Evolutionary conservation across 2,888 invertebrate species (phyloP).

Genomic region (Bursaphelenchus okinawaensis): DNA sequence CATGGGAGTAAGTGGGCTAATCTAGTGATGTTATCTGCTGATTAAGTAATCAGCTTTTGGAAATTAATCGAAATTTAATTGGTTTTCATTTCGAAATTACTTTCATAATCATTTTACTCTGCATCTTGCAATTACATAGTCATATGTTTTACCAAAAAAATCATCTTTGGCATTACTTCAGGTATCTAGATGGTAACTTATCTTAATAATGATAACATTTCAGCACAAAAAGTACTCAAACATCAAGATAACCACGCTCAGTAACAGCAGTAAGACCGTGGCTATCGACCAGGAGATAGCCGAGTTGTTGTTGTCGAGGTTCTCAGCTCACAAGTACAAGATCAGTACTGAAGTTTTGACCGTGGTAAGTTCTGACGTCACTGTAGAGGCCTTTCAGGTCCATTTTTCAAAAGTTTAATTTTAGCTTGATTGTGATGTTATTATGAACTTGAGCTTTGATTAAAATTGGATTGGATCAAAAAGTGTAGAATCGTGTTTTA

Average conservation of each 20-base stretch:
- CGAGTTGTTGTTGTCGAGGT: conserved; percentile 22
- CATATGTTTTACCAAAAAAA: too few relatives aligned
- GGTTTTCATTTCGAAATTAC: too few relatives aligned
- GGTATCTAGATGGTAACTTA: neutral
- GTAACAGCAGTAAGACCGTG: conserved; percentile 26
- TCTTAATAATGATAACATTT: neutral
- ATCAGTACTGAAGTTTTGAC: conserved; percentile 28
- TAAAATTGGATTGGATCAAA: too few relatives aligned
- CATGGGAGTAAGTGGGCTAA: conserved; percentile 8
- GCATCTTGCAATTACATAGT: too few relatives aligned
- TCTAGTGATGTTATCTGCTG: conserved; percentile 12
- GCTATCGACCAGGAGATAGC: conserved; percentile 26
- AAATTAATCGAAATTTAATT: neutral
- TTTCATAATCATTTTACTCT: too few relatives aligned
- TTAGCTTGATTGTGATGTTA: too few relatives aligned
- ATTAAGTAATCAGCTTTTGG: neutral
- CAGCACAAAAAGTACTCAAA: conserved; percentile 26
- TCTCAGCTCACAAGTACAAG: conserved; percentile 24
- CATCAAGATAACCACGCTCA: conserved; percentile 33
- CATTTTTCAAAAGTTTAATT: too few relatives aligned
- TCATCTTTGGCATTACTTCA: neutral
- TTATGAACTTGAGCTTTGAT: too few relatives aligned
- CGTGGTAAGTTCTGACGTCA: conserved; percentile 21
- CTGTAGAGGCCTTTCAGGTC: too few relatives aligned
- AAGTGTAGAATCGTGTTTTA: too few relatives aligned